Evolutionary conservation across 1,140 invertebrate genomes (phyloP), one percentile per base, ranked within the genome.

Genomic region (Mylabris phalerata): DNA sequence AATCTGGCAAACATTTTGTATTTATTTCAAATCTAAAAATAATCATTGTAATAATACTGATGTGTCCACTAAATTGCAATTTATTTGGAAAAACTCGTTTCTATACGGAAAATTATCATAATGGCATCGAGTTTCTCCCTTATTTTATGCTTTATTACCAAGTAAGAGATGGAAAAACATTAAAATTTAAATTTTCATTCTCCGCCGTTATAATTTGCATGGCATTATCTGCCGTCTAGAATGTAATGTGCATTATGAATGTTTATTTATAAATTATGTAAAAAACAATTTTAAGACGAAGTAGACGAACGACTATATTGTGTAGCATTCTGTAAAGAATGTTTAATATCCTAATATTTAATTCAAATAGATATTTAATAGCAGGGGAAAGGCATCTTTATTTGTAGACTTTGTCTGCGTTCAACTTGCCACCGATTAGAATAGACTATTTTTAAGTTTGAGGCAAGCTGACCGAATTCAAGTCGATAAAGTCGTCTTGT

Each of bases 231-330:
- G 11, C 62, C 60, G 61, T 62, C 66, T 63, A 57, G 52, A 57
- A 57, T 64, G 59, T 69, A 70, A 70, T 68, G 63, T 69, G 61
- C 69, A 71, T 72, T 72, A 72, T 71, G 70, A 72, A 72, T 72
- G 70, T 72, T 72, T 72, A 72, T 72, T 72, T 72, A 72, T 71
- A 71, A 72, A 72, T 72, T 72, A 72, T 72, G 70, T 71, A 72
- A 72, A 72, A 71, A 57, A 58, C 57, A 59, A 61, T 59, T 64
- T 58, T 64, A 58, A 64, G 32, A 32, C 4, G 32, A 32, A 32
- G 32, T 5, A 32, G 4, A 32, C 4, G 4, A 32, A 32, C 4
- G 4, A 32, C 32, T 32, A 32, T 4, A 32, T 32, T 32, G 32
- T 7, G 7, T 32, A 19, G 19, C 19, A 32, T 32, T 32, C 32